Base-by-base conservation (phyloP, 2,113 vertebrate genomes). In the Hassar affinis region DNA sequence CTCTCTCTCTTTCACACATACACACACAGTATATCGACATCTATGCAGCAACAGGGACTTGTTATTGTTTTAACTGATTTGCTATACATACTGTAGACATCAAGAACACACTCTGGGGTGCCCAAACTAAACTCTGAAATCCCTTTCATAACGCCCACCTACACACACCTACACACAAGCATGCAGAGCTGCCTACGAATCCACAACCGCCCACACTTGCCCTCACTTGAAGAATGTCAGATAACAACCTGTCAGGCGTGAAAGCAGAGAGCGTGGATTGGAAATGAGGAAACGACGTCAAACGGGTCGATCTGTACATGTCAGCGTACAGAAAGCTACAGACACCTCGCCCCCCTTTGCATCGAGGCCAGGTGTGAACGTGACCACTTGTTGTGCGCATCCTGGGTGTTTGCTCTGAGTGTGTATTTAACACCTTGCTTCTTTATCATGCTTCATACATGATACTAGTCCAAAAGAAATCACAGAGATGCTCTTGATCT, bases 231-330 rank as follows among this genome's bases (percentile, higher is more conserved):
- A 80, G 87, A 81, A 85, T 77, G 83, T 71, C 85, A 71, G 89
- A 71, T 87, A 87, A 84, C 87, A 87, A 80, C 82, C 79, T 89
- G 84, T 90, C 86, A 87, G 78, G 76, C 25, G 54, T 22, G 57
- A n/a, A 89, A 81, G 62, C 85, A 86, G 3, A 14, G 62, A 51
- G 30, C 17, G 79, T 33, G 14, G n/a, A 30, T 30, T 20, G 25
- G 6, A 11, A 62, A 8, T 30, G 78, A 38, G 33, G 25, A 35
- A 52, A 57, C 22, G 2, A 42, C 22, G 30, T 69, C 42, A 79
- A 52, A 76, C 72, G 0, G 25, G 42, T 33, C 10, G 22, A 51
- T 47, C 49, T 49, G 27, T 22, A 20, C 38, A 20, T 17, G 54
- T 74, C 80, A 33, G 52, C 35, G 15, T 59, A 30, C 38, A 47